phyloP scores from a whole-genome alignment of 2,113 vertebrate genomes.

The Spea bombifrons region DNA sequence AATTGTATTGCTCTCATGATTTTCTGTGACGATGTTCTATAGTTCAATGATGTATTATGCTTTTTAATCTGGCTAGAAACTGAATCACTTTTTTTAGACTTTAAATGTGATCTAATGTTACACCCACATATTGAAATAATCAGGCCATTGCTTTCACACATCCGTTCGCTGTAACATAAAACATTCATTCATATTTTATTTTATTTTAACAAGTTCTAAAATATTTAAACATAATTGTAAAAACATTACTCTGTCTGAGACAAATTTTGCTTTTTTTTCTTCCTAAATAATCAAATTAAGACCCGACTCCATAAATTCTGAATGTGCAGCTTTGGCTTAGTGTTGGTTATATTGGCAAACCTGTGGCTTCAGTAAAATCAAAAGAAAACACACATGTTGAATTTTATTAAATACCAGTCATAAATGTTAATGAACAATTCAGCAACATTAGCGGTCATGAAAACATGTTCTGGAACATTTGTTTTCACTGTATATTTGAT shows the following conservation, averaged over 20 bases:
- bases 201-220: background rate
- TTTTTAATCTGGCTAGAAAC: background rate
- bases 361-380: background rate
- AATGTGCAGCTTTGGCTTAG: background rate
- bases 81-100: background rate
- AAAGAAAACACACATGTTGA: background rate
- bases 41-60: background rate
- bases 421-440: background rate
- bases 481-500: no score
- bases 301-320: background rate
- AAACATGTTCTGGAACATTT: background rate
- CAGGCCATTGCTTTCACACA: background rate
- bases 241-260: background rate
- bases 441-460: background rate
- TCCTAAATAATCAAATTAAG: background rate
- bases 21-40: background rate
- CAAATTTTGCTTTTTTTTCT: background rate
- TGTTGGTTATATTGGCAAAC: background rate
- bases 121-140: background rate
- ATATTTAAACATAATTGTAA: conserved; percentile 3
- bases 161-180: background rate
- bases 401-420: background rate
- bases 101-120: background rate
- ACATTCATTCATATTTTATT: background rate
- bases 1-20: no score